Conservation (phyloP, 2,888 invertebrate species). For the Resseliella maxima region DNA sequence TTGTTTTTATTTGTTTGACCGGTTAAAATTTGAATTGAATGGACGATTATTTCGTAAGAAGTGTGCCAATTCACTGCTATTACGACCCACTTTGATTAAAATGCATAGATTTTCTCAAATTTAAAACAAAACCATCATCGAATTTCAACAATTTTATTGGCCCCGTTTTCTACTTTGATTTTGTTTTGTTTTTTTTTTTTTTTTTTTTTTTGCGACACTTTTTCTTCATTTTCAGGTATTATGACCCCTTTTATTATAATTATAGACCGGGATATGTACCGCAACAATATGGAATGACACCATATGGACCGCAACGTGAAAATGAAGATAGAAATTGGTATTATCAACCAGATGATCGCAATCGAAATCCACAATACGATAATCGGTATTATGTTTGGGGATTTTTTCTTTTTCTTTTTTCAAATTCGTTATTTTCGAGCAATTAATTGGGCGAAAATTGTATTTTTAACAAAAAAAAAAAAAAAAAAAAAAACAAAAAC, state of each 20-base stretch:
- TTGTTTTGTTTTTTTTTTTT: neutral
- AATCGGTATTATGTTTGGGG: constrained; percentile 30
- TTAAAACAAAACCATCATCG: neutral
- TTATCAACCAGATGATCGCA: constrained; percentile 60
- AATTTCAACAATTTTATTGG: neutral
- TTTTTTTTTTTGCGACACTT: constrained; percentile 18
- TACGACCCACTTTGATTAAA: neutral
- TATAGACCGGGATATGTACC: constrained; percentile 58
- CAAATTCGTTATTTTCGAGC: neutral
- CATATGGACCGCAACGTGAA: constrained; percentile 56
- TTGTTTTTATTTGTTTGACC: neutral
- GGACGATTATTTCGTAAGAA: neutral
- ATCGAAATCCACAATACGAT: constrained; percentile 58
- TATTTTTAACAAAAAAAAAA: too few relatives aligned
- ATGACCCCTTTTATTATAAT: constrained; percentile 56
- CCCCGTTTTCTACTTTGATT: neutral
- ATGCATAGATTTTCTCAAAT: neutral
- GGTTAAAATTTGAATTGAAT: neutral
- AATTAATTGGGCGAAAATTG: too few relatives aligned
- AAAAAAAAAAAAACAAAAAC: too few relatives aligned
- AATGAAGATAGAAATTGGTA: constrained; percentile 61
- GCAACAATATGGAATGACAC: neutral
- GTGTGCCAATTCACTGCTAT: too few relatives aligned
- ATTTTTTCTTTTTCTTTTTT: neutral
- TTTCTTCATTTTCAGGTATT: constrained; percentile 54